phyloP scores from a whole-genome alignment of 2,888 invertebrate genomes.

The Stomorhina lunata region DNA sequence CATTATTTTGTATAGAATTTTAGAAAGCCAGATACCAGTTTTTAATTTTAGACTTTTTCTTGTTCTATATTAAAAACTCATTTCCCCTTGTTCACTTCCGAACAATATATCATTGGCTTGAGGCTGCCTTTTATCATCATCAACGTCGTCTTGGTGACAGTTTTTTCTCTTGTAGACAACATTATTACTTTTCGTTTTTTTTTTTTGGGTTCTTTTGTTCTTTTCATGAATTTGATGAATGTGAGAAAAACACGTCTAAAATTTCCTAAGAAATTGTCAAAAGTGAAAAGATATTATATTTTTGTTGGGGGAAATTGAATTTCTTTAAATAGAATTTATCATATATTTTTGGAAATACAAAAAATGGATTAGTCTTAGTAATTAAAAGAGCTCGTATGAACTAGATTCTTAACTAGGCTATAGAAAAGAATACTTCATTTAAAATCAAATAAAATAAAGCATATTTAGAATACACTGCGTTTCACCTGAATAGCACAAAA shows the following conservation, averaged over 20 bases:
- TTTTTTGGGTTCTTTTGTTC: not conserved
- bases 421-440: too few relatives aligned
- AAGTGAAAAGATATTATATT: not conserved
- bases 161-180: not conserved
- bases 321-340: not conserved
- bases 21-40: slow-evolving; percentile 29
- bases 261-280: not conserved
- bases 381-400: too few relatives aligned
- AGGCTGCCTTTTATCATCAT: not conserved
- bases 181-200: too few relatives aligned
- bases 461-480: too few relatives aligned
- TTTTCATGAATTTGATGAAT: not conserved
- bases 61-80: not conserved
- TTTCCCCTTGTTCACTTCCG: slow-evolving; percentile 12
- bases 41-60: not conserved
- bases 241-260: not conserved
- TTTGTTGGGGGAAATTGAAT: not conserved
- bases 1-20: not conserved
- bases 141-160: not conserved
- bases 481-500: too few relatives aligned
- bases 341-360: too few relatives aligned
- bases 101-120: slow-evolving; percentile 7
- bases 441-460: too few relatives aligned
- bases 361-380: too few relatives aligned
- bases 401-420: too few relatives aligned